Conservation (phyloP, 2,797 vertebrate genomes). For the Anguilla megastoma region DNA sequence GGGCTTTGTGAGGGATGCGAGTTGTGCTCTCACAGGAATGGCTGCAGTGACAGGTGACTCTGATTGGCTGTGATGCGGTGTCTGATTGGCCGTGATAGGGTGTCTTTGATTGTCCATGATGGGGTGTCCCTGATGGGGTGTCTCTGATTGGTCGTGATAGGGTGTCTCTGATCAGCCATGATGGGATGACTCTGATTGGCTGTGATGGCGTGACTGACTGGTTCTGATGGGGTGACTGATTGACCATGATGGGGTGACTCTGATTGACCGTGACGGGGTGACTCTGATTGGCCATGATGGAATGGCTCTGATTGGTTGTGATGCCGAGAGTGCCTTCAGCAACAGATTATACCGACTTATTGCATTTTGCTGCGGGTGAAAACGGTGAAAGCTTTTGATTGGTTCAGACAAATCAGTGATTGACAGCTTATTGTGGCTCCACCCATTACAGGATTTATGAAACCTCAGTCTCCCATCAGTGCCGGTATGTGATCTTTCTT, state of each 20-base stretch:
- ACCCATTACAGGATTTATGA: no score
- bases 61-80: no score
- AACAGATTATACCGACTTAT: background rate
- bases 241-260: no score
- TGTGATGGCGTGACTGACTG: background rate
- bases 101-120: no score
- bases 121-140: no score
- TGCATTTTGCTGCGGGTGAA: background rate
- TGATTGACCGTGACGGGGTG: no score
- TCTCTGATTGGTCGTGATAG: no score
- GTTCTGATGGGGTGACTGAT: no score
- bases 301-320: background rate
- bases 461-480: background rate
- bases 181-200: no score
- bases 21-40: background rate
- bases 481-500: background rate
- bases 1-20: background rate
- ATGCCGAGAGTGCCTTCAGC: background rate
- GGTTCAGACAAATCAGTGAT: background rate
- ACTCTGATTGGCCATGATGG: background rate
- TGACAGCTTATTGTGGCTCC: background rate
- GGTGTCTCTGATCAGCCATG: background rate
- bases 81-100: no score
- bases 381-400: background rate
- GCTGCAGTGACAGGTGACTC: background rate